These are phyloP conservation scores for Sminthurinus signatus DNA, from an alignment of 1,140 invertebrate species.

Conservation along the genomic window DNA sequence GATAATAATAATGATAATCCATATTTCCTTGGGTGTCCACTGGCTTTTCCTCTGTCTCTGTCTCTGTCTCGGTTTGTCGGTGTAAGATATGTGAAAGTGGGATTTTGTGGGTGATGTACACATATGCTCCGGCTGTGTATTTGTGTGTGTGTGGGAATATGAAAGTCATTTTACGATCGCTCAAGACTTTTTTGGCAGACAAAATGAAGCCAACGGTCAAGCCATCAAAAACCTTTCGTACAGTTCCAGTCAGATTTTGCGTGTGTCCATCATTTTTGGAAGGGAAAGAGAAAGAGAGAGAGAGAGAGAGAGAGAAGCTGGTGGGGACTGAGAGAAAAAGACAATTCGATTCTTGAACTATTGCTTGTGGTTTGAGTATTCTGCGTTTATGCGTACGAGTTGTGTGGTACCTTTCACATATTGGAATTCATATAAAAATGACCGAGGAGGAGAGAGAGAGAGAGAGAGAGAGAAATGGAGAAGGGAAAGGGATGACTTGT, in stretches of 20 bases:
- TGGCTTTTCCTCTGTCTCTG: too few relatives aligned
- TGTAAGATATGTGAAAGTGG: slow-evolving; percentile 23
- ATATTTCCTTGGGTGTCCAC: background rate
- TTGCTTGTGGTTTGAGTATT: background rate
- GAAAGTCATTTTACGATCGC: slow-evolving; percentile 42
- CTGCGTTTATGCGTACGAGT: background rate
- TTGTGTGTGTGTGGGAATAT: slow-evolving; percentile 20
- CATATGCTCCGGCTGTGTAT: slow-evolving; percentile 4
- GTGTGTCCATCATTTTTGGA: slow-evolving; percentile 35
- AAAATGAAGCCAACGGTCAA: slow-evolving; percentile 38
- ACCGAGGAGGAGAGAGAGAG: slow-evolving; percentile 12
- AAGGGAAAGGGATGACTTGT: too few relatives aligned
- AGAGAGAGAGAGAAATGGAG: background rate
- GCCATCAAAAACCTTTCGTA: slow-evolving; percentile 27
- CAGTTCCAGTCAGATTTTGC: background rate
- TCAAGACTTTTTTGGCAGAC: slow-evolving; percentile 37
- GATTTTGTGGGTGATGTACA: slow-evolving; percentile 15
- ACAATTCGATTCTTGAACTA: slow-evolving; percentile 30
- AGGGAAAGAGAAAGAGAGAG: background rate
- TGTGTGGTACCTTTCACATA: slow-evolving; percentile 2
- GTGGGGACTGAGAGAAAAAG: slow-evolving; percentile 11
- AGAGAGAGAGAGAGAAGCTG: slow-evolving; percentile 24
- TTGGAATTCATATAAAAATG: slow-evolving; percentile 13
- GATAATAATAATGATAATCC: slow-evolving; percentile 23
- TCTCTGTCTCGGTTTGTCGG: too few relatives aligned